These are phyloP conservation scores for Gymnoscopelus braueri DNA, from an alignment of 2,797 vertebrate genomes.

Conservation along the genomic window DNA sequence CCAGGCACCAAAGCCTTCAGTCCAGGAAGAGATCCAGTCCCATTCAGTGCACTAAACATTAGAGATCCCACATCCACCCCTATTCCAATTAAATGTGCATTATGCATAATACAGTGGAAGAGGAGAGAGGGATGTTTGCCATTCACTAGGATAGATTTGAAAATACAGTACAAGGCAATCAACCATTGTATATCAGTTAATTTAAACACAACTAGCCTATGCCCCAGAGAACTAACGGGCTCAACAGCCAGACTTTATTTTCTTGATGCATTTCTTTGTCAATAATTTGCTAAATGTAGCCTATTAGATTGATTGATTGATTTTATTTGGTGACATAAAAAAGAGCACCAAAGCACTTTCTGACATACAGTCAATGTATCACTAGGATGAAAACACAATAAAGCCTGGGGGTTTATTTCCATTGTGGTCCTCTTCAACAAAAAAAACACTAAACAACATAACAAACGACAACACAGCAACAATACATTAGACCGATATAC, in stretches of 20 bases:
- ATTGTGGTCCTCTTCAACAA: too few species aligned
- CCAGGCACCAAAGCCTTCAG: neutral
- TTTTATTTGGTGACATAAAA: too few species aligned
- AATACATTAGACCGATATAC: too few species aligned
- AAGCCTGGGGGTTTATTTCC: too few species aligned
- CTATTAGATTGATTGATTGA: neutral
- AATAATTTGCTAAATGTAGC: neutral
- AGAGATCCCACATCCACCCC: too few species aligned
- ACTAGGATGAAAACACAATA: too few species aligned
- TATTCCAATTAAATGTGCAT: neutral
- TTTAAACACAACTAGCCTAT: neutral
- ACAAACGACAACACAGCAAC: too few species aligned
- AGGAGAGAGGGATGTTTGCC: neutral
- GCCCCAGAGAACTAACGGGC: neutral
- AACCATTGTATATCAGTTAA: conserved; percentile 1
- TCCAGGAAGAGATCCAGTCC: neutral
- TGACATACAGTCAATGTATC: too few species aligned
- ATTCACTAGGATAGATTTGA: neutral
- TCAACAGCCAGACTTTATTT: conserved; percentile 31
- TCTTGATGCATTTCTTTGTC: conserved; percentile 9
- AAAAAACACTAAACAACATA: too few species aligned
- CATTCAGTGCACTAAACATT: neutral
- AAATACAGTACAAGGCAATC: neutral
- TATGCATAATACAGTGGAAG: neutral
- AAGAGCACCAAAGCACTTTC: too few species aligned